A percentile compares a stretch with the other conserved stretches of the same genome.
Evolutionary conservation across 2,797 vertebrate genomes (phyloP).

Genomic region (Oceanodroma leucorhoa): DNA sequence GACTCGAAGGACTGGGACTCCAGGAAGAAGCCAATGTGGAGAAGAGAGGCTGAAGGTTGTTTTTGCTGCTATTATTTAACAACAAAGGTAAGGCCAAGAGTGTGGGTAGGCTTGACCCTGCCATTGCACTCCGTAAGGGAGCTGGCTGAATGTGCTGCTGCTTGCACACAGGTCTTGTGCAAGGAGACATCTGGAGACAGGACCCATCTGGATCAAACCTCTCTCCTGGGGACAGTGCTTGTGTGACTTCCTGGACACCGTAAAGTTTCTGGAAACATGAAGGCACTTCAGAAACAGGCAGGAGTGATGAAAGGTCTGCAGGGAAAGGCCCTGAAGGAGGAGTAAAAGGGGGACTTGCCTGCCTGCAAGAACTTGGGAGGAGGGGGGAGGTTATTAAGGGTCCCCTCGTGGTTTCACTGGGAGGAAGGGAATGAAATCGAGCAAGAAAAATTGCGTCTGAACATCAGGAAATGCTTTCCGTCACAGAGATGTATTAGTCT

Average conservation of each 20-base stretch:
- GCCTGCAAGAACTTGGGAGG: not conserved
- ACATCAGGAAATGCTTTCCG: conserved; percentile 32
- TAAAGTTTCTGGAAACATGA: not conserved
- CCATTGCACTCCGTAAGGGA: not conserved
- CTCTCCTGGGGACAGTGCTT: not conserved
- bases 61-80: not conserved
- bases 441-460: not conserved
- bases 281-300: not conserved
- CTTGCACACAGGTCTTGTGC: not conserved
- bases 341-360: not conserved
- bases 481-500: not conserved
- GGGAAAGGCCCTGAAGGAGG: not conserved
- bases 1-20: not conserved
- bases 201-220: not conserved
- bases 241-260: not conserved
- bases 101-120: fast-evolving
- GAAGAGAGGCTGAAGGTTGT: not conserved
- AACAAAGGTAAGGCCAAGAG: not conserved
- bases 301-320: not conserved
- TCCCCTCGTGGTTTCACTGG: not conserved
- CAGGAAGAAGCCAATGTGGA: not conserved
- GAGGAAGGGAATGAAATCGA: conserved; percentile 16
- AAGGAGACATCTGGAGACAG: conserved; percentile 24
- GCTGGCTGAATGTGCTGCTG: not conserved
- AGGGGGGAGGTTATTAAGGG: not conserved